A percentile compares a stretch with the other conserved stretches of the same genome.
Conservation (phyloP, 2,113 vertebrate genomes). For the Rhagologus leucostigma region DNA sequence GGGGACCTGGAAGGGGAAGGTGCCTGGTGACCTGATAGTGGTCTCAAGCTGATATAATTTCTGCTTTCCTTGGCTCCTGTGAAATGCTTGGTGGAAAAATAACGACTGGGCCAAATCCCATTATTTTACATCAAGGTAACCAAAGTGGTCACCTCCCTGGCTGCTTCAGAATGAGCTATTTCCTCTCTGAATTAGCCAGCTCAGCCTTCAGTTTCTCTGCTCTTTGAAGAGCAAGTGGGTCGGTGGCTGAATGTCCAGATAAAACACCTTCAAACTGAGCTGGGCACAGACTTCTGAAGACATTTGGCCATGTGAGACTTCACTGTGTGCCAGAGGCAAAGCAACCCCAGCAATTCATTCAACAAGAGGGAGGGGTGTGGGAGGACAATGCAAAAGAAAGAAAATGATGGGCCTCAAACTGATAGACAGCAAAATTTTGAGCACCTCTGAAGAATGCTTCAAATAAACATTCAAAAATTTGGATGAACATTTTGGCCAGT, state of each 20-base stretch:
- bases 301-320: not conserved
- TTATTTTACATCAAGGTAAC: slow-evolving; percentile 23
- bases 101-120: not conserved
- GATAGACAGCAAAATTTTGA: not conserved
- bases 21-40: not conserved
- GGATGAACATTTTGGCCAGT: not conserved
- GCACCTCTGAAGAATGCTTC: not conserved
- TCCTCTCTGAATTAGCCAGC: not conserved
- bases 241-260: not conserved
- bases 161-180: not conserved
- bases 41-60: not conserved
- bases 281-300: not conserved
- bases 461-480: not conserved
- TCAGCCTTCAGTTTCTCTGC: not conserved
- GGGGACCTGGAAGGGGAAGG: not conserved
- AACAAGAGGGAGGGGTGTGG: not conserved
- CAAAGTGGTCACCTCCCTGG: not conserved
- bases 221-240: not conserved
- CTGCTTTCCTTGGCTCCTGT: slow-evolving; percentile 11
- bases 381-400: not conserved
- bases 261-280: slow-evolving; percentile 1
- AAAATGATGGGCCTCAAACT: not conserved
- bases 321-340: not conserved
- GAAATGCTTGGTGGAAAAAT: slow-evolving; percentile 18
- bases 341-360: not conserved